Conservation (phyloP, 2,113 vertebrate species). For the Neolamprologus longior region DNA sequence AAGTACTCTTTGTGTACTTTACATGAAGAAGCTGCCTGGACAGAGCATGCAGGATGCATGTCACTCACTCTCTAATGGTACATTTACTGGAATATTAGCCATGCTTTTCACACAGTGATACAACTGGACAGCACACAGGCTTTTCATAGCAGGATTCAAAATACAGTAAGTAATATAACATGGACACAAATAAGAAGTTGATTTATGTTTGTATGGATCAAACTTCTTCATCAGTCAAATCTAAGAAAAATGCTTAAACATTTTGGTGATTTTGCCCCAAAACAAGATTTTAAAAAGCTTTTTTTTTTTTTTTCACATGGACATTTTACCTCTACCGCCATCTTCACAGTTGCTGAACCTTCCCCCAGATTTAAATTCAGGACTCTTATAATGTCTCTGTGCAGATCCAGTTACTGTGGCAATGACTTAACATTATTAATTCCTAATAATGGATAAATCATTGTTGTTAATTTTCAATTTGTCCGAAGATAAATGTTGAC, state of each 20-base stretch:
- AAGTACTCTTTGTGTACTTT: neutral
- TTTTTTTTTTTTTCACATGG: neutral
- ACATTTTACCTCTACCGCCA: neutral
- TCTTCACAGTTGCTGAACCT: fast-evolving
- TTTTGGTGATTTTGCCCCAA: neutral
- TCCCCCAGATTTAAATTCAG: neutral
- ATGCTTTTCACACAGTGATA: neutral
- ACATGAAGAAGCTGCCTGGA: neutral
- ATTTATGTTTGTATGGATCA: neutral
- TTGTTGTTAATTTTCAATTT: neutral
- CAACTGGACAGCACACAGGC: neutral
- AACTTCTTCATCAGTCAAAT: neutral
- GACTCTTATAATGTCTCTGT: neutral
- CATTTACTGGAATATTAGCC: neutral
- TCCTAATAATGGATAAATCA: neutral
- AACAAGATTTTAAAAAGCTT: neutral
- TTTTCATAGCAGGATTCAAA: neutral
- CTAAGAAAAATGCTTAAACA: neutral
- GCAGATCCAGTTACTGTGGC: neutral
- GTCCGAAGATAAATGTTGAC: neutral
- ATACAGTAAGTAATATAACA: fast-evolving
- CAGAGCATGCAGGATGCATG: neutral
- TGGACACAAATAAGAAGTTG: neutral
- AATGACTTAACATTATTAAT: neutral
- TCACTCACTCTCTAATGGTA: neutral